Evolutionary conservation across 2,888 invertebrate genomes (phyloP).

Genomic region (Meganola albula): DNA sequence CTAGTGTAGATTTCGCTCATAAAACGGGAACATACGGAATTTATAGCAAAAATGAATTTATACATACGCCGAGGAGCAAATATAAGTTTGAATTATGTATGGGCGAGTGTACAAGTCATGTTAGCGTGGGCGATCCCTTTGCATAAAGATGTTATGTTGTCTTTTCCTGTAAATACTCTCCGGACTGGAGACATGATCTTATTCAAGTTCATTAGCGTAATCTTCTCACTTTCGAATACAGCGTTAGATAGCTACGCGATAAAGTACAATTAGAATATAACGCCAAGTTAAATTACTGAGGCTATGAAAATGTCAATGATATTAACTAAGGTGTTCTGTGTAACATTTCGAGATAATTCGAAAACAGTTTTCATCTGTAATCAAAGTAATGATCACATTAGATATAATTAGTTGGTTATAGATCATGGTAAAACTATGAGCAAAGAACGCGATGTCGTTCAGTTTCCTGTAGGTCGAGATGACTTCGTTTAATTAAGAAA

Average conservation of each 20-base stretch:
- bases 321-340: constrained; percentile 19
- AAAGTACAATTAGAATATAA: constrained; percentile 42
- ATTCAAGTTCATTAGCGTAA: constrained; percentile 54
- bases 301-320: constrained; percentile 24
- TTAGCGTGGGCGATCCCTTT: constrained; percentile 52
- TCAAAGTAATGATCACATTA: too few species aligned
- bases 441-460: too few species aligned
- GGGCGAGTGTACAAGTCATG: constrained; percentile 43
- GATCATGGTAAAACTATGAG: too few species aligned
- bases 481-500: constrained; percentile 11
- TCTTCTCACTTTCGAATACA: constrained; percentile 56
- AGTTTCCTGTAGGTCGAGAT: constrained; percentile 12
- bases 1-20: constrained; percentile 31
- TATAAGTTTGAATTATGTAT: constrained; percentile 59
- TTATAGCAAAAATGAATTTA: constrained; percentile 55
- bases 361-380: too few species aligned
- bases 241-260: constrained; percentile 34
- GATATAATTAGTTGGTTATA: too few species aligned
- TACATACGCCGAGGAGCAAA: constrained; percentile 39
- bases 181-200: constrained; percentile 29
- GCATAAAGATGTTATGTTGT: constrained; percentile 52
- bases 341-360: too few species aligned
- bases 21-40: constrained; percentile 36
- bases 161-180: constrained; percentile 38
- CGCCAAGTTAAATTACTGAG: constrained; percentile 30